Evolutionary conservation across 2,113 vertebrate genomes (phyloP).

Genomic region (Hypocryptadius cinnamomeus): DNA sequence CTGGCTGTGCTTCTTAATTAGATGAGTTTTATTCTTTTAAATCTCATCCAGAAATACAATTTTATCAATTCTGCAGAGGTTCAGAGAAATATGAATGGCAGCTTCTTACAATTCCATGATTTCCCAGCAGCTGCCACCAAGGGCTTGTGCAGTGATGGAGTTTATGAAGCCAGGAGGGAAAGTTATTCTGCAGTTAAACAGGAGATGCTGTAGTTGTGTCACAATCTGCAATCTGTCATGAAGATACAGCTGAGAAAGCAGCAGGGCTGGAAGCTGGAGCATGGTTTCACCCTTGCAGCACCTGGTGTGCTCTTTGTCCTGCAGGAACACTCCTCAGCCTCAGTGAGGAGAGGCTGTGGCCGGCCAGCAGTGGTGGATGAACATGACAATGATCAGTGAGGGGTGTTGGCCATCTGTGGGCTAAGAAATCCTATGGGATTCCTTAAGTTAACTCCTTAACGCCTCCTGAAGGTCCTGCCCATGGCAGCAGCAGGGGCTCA

Average conservation of each 20-base stretch:
- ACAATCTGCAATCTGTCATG: neutral
- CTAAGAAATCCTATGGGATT: neutral
- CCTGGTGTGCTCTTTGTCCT: neutral
- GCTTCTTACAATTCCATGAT: neutral
- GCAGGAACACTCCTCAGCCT: neutral
- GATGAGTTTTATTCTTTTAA: neutral
- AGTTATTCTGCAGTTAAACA: neutral
- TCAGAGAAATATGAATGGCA: neutral
- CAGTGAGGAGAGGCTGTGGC: neutral
- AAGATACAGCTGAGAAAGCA: neutral
- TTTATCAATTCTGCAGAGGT: neutral
- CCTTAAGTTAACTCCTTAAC: neutral
- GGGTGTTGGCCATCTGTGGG: neutral
- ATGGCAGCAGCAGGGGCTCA: neutral
- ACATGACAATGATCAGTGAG: neutral
- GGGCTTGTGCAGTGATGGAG: neutral
- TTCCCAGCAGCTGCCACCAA: neutral
- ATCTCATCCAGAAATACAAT: neutral
- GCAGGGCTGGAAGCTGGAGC: neutral
- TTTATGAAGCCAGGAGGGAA: neutral
- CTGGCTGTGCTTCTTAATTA: neutral
- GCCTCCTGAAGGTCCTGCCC: neutral
- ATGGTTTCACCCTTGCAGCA: neutral
- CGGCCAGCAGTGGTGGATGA: neutral
- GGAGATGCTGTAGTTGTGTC: neutral